Percentiles rank a stretch among this genome's conserved stretches.
Conservation (phyloP, 2,113 vertebrate species). For the Pomatorhinus ruficollis region DNA sequence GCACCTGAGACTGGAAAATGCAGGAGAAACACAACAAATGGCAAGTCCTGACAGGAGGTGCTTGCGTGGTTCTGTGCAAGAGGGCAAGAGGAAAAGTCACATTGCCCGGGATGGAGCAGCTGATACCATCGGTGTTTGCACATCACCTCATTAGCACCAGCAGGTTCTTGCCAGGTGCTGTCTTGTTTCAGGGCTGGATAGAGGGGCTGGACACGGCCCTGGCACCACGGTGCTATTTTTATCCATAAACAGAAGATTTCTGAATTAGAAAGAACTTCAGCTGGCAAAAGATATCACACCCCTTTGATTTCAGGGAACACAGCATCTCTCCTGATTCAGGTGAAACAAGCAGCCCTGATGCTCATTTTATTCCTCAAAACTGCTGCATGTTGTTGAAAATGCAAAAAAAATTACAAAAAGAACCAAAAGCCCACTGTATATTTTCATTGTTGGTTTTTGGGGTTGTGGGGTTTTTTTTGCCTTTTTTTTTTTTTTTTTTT, state of each 20-base stretch:
- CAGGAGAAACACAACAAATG: not conserved
- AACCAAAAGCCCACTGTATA: not conserved
- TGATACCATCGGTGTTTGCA: not conserved
- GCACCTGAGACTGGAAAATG: not conserved
- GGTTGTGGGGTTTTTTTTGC: too few species aligned
- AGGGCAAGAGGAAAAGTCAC: constrained; percentile 11
- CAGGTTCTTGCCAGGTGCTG: not conserved
- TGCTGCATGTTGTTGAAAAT: not conserved
- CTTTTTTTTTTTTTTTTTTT: too few species aligned
- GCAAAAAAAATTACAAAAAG: not conserved
- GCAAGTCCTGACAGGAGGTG: not conserved
- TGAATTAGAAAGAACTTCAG: not conserved
- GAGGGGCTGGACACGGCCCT: not conserved
- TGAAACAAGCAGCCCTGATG: not conserved
- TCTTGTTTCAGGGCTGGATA: not conserved
- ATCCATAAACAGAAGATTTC: not conserved
- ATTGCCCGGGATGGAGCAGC: not conserved
- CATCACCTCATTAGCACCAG: not conserved
- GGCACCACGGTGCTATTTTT: not conserved
- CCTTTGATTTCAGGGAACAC: not conserved
- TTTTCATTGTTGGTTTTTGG: not conserved
- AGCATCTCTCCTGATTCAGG: not conserved
- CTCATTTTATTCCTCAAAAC: not conserved
- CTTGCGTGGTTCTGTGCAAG: not conserved
- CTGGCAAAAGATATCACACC: not conserved